Percentiles rank a stretch among this genome's conserved stretches.
phyloP scores from a whole-genome alignment of 2,113 vertebrate species.

The Ptychochromis oligacanthus region DNA sequence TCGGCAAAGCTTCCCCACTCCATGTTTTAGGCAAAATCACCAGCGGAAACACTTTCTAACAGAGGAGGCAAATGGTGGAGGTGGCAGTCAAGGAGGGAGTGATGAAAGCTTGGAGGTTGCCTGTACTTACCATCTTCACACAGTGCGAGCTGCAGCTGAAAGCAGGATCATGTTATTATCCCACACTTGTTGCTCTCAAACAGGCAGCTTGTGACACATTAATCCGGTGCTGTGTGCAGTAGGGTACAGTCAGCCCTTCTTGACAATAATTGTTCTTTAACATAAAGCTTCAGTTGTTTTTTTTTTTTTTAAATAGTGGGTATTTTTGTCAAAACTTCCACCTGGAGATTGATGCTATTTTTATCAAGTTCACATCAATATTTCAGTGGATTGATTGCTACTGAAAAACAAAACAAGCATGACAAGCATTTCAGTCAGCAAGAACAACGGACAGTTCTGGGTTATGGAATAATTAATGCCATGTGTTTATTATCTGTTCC shows the following conservation, averaged over 20 bases:
- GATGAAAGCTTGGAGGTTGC: conserved; percentile 7
- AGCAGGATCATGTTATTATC: conserved; percentile 6
- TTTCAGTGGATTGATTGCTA: neutral
- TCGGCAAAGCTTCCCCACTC: neutral
- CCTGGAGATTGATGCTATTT: neutral
- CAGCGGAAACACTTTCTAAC: neutral
- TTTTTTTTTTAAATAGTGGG: neutral
- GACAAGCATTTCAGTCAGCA: neutral
- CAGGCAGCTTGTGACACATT: neutral
- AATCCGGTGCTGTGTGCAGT: neutral
- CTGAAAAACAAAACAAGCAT: conserved; percentile 27
- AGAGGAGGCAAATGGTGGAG: conserved; percentile 24
- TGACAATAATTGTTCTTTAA: neutral
- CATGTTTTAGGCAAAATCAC: conserved; percentile 24
- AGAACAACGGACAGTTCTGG: conserved; percentile 23
- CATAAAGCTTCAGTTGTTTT: neutral
- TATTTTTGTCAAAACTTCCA: neutral
- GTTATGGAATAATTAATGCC: conserved; percentile 42
- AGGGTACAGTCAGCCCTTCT: neutral
- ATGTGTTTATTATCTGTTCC: conserved; percentile 59
- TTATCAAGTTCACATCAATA: neutral
- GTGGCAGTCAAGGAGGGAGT: conserved; percentile 25
- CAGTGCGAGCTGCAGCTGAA: neutral
- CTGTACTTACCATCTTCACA: neutral
- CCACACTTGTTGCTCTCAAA: conserved; percentile 2